Evolutionary conservation across 1,140 invertebrate species (phyloP).

Genomic region (Drosophila persimilis): DNA sequence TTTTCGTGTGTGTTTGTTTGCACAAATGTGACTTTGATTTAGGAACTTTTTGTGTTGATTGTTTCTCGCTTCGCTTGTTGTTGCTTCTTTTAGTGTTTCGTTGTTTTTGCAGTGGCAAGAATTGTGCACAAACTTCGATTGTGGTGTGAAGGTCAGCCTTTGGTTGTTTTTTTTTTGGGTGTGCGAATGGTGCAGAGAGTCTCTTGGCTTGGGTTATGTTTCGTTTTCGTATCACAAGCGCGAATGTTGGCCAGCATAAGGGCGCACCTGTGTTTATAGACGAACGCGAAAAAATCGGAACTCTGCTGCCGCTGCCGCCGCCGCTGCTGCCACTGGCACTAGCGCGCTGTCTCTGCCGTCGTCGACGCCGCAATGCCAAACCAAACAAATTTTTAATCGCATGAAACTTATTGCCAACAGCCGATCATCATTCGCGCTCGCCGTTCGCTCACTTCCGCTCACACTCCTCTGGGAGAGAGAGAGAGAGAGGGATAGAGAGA

Average conservation of each 20-base stretch:
- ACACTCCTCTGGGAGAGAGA: slow-evolving; percentile 30
- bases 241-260: slow-evolving; percentile 72
- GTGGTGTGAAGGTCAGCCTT: slow-evolving; percentile 45
- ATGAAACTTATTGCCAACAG: slow-evolving; percentile 64
- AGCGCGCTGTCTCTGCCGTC: slow-evolving; percentile 12
- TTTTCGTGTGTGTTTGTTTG: slow-evolving; percentile 84
- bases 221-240: slow-evolving; percentile 50
- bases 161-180: slow-evolving; percentile 22
- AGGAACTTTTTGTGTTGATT: slow-evolving; percentile 50
- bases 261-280: slow-evolving; percentile 72
- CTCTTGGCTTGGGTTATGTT: slow-evolving; percentile 39
- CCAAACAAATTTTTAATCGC: slow-evolving; percentile 72
- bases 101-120: slow-evolving; percentile 58
- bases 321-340: slow-evolving; percentile 31
- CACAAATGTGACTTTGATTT: slow-evolving; percentile 52
- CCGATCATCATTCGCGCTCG: slow-evolving; percentile 19
- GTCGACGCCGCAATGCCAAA: slow-evolving; percentile 67
- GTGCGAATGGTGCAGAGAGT: not conserved
- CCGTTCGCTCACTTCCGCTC: slow-evolving; percentile 30
- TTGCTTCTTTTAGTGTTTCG: slow-evolving; percentile 6
- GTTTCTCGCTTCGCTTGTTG: slow-evolving; percentile 9
- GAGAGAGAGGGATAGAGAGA: not conserved
- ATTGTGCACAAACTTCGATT: slow-evolving; percentile 50
- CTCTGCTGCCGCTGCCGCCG: slow-evolving; percentile 42
- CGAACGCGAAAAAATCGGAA: slow-evolving; percentile 52